Evolutionary conservation across 37 sponge, comb jelly and placozoan species (phyloP).

Genomic region (Oscarella lobularis): DNA sequence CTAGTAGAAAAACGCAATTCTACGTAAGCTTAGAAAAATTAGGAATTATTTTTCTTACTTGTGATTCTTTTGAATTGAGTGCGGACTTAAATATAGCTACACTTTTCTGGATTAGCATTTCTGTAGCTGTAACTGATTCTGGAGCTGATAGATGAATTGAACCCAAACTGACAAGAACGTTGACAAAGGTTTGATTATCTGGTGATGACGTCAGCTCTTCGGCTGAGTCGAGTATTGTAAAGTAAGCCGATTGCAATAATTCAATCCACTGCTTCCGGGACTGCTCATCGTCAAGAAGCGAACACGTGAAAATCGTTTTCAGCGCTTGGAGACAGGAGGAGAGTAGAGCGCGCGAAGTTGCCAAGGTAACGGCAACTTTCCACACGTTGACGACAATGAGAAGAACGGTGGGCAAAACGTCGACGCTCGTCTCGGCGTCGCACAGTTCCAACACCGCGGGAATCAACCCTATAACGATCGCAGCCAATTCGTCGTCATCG

Average conservation of each 20-base stretch:
- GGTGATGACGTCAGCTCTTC: neutral
- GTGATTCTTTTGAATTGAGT: conserved; percentile 5
- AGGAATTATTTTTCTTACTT: conserved; percentile 11
- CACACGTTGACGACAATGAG: neutral
- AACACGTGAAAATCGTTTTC: neutral
- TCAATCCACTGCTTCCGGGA: neutral
- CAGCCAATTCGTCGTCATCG: neutral
- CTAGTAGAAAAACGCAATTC: conserved; percentile 7
- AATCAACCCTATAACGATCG: neutral
- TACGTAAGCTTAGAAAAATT: neutral
- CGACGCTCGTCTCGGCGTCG: neutral
- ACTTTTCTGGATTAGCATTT: conserved; percentile 13
- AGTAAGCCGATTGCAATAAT: neutral
- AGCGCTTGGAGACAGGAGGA: neutral
- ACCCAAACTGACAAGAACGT: neutral
- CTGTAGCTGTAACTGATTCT: neutral
- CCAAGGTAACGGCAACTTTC: neutral
- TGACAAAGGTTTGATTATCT: neutral
- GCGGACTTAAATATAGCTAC: conserved; percentile 13
- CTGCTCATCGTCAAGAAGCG: neutral
- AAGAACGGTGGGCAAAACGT: neutral
- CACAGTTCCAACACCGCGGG: neutral
- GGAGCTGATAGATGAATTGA: neutral
- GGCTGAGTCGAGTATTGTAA: neutral
- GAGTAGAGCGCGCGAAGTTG: neutral